These are phyloP conservation scores for Ophion costatus DNA, from an alignment of 2,888 invertebrate species.

Conservation along the genomic window DNA sequence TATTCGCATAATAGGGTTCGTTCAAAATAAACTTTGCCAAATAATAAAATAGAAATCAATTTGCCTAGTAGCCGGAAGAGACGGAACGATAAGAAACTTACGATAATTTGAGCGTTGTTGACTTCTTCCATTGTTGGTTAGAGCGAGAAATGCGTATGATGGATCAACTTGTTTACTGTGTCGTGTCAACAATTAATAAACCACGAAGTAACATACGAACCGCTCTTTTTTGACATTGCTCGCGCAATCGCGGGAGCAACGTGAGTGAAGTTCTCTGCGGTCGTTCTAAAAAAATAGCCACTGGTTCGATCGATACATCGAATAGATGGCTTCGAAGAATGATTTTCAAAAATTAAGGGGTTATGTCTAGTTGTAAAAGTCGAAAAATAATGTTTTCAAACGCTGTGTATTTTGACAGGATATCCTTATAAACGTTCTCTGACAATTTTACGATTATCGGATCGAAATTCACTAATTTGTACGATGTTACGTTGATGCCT, in stretches of 20 bases:
- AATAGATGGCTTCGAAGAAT: no score
- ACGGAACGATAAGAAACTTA: slow-evolving; percentile 68
- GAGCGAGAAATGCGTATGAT: neutral
- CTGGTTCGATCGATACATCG: neutral
- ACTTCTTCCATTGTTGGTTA: slow-evolving; percentile 74
- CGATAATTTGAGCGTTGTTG: slow-evolving; percentile 76
- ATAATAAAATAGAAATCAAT: slow-evolving; percentile 8
- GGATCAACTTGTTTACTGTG: slow-evolving; percentile 33
- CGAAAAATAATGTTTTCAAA: no score
- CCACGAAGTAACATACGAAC: slow-evolving; percentile 45
- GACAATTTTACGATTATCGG: no score
- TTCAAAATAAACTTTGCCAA: slow-evolving; percentile 3
- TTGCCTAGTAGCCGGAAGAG: neutral
- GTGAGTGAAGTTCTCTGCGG: slow-evolving; percentile 8
- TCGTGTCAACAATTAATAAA: slow-evolving; percentile 50
- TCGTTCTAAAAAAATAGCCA: neutral
- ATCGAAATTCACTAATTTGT: no score
- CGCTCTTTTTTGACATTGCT: slow-evolving; percentile 58
- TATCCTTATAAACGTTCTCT: no score
- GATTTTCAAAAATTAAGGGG: no score
- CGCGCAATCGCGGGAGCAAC: slow-evolving; percentile 40
- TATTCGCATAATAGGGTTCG: neutral
- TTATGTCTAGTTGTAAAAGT: no score
- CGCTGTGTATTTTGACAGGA: no score
- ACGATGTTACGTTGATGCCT: no score